These are phyloP conservation scores for Lucilia sericata DNA, from an alignment of 1,140 invertebrate genomes.

Conservation along the genomic window DNA sequence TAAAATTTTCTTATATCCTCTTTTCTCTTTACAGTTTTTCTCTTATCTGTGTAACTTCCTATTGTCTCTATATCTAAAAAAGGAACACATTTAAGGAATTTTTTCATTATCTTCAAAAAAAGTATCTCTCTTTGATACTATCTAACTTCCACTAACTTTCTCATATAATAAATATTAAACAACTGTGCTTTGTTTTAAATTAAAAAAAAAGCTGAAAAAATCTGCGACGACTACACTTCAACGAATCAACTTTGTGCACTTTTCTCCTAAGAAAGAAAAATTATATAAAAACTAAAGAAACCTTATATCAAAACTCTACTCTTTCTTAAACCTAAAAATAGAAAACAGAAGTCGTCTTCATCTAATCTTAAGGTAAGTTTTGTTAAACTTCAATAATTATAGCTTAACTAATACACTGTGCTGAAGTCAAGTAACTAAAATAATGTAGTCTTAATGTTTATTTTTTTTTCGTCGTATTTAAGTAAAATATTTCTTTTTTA, in stretches of 20 bases:
- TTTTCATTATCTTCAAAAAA: background rate
- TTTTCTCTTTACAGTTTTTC: background rate
- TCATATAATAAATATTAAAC: background rate
- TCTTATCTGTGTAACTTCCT: background rate
- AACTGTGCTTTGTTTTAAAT: conserved; percentile 25
- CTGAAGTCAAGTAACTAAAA: background rate
- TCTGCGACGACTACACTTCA: conserved; percentile 1
- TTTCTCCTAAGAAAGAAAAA: background rate
- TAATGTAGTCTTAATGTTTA: background rate
- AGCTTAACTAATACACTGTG: background rate
- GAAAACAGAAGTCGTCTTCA: conserved; percentile 21
- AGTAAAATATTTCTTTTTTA: background rate
- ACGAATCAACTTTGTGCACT: conserved; percentile 40
- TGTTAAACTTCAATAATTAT: conserved; percentile 9
- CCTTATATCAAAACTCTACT: background rate
- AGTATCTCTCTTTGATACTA: background rate
- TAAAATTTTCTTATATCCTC: background rate
- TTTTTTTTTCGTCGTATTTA: background rate
- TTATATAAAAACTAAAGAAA: background rate
- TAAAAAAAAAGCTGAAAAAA: conserved; percentile 8
- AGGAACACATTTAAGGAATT: background rate
- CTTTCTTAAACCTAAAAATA: background rate
- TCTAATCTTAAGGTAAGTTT: conserved; percentile 38
- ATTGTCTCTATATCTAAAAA: background rate
- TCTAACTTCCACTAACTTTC: background rate